These are phyloP conservation scores for Pseudomyrmex gracilis DNA, from an alignment of 1,140 invertebrate genomes.

Conservation along the genomic window DNA sequence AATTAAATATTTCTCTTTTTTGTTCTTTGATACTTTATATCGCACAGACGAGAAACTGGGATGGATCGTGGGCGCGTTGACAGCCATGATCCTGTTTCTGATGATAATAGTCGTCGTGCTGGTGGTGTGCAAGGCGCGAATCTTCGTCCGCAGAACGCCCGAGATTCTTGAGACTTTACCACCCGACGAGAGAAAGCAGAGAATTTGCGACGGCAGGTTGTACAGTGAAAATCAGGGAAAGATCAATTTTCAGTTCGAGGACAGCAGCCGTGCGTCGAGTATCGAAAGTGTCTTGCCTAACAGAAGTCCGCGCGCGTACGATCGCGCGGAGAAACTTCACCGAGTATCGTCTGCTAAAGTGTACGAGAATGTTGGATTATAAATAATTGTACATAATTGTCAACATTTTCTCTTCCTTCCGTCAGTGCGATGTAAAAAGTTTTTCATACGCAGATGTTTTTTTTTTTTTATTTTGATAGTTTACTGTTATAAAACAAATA, in stretches of 20 bases:
- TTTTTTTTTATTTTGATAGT: no score
- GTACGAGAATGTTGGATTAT: conserved; percentile 71
- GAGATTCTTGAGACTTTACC: conserved; percentile 77
- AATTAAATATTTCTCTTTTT: neutral
- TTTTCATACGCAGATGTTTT: neutral
- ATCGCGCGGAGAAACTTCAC: conserved; percentile 63
- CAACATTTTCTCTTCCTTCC: neutral
- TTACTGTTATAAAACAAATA: no score
- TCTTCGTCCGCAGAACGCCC: conserved; percentile 73
- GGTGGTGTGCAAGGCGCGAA: conserved; percentile 80
- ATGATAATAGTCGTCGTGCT: conserved; percentile 81
- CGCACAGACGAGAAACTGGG: conserved; percentile 79
- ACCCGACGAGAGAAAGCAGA: conserved; percentile 59
- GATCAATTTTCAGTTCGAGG: conserved; percentile 72
- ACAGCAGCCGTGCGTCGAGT: conserved; percentile 47
- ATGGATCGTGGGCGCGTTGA: conserved; percentile 83
- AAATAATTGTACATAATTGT: neutral
- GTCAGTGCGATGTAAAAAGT: neutral
- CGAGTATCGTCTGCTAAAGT: conserved; percentile 53
- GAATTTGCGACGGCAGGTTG: conserved; percentile 47
- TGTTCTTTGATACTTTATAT: neutral
- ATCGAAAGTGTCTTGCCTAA: conserved; percentile 74
- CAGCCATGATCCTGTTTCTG: conserved; percentile 80
- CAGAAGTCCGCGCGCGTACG: conserved; percentile 76
- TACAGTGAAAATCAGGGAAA: conserved; percentile 62